Evolutionary conservation across 1,140 invertebrate species (phyloP), one percentile per base, ranked within the genome.

Genomic region (Drosophila ambigua): DNA sequence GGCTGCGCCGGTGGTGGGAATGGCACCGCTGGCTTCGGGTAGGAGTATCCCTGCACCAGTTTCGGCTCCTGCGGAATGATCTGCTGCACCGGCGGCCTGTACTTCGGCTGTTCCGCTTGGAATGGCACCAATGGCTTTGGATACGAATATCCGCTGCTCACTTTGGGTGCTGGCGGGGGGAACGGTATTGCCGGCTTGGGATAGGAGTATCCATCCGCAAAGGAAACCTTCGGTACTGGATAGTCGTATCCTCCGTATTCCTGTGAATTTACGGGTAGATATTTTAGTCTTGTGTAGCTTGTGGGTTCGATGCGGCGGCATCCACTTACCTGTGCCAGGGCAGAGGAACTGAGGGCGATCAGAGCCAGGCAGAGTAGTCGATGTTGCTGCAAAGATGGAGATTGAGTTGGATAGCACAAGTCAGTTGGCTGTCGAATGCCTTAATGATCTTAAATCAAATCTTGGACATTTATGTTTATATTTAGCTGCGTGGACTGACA

Each of bases 1-100:
- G 57, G 55, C 39, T 49, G 61, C 2, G 51, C 53, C 5, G 77
- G 73, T 13, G 80, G 59, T 20, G 77, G 62, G 53, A 85, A 89
- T 0, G 77, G 80, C 41, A 84, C 51, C 11, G 44, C 50, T 16
- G 89, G 88, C 61, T 81, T 90, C n/a, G 87, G 83, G 13, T 87
- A 87, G n/a, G 76, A 71, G 31, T 87, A 87, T 4, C 83, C 83
- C 23, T 68, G 66, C 8, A 50, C 63, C 52, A 59, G 41, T 15
- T 78, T 85, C 7, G 82, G 74, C 28, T 87, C 59, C 24, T 85
- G 81, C 6, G 81, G 75, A 31, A 61, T 74, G 23, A 74, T 65
- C 69, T 73, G 72, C 71, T 65, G 72, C 23, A 63, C 71, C 11
- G 72, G 72, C 0, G 69, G 60, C 16, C 41, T 44, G 53, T 62